Percentiles rank a stretch among this genome's conserved stretches.
phyloP scores from a whole-genome alignment of 2,888 invertebrate genomes.

The Nymphalis polychloros region DNA sequence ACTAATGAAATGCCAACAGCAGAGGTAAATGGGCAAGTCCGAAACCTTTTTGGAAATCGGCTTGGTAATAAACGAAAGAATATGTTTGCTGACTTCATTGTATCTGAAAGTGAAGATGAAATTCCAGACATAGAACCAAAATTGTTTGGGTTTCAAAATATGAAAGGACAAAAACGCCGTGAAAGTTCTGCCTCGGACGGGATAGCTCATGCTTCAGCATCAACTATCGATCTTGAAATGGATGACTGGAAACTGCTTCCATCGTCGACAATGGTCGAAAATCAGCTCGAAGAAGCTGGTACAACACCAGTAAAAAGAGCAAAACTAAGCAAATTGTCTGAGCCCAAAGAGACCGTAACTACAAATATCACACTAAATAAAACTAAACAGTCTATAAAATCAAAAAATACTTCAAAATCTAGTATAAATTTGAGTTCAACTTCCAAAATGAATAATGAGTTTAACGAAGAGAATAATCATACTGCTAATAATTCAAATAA shows the following conservation, averaged over 20 bases:
- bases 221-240: conserved; percentile 66
- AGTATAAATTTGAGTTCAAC: not conserved
- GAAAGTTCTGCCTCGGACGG: conserved; percentile 44
- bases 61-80: conserved; percentile 61
- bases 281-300: conserved; percentile 50
- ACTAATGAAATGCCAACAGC: conserved; percentile 49
- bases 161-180: conserved; percentile 39
- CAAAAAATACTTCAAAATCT: conserved; percentile 35
- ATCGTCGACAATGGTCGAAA: conserved; percentile 74
- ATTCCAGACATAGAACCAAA: conserved; percentile 62
- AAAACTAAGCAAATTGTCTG: conserved; percentile 53
- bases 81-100: conserved; percentile 65
- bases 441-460: not conserved
- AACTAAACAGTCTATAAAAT: conserved; percentile 47
- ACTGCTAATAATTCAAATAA: conserved; percentile 10
- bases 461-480: not conserved
- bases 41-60: conserved; percentile 61
- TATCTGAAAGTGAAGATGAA: conserved; percentile 70
- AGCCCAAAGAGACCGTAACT: conserved; percentile 48
- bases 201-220: conserved; percentile 51
- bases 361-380: conserved; percentile 32
- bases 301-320: conserved; percentile 54
- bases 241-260: conserved; percentile 70
- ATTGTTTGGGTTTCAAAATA: conserved; percentile 59
- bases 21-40: conserved; percentile 50